These are phyloP conservation scores for Euura saliciscinereae DNA, from an alignment of 1,140 invertebrate genomes.

Conservation along the genomic window DNA sequence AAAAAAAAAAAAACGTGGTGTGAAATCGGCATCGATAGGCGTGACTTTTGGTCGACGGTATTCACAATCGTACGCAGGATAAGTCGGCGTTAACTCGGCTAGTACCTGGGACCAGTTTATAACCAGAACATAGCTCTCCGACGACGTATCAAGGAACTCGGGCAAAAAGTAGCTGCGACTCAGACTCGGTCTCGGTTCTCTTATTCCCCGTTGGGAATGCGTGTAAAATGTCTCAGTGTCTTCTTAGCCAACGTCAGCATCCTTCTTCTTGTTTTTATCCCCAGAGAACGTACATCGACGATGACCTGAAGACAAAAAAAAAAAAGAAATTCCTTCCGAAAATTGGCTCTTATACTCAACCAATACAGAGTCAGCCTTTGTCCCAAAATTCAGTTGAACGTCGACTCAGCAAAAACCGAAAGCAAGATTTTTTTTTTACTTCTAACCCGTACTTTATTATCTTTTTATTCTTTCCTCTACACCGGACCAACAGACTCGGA, in stretches of 20 bases:
- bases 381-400: too few species aligned
- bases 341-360: too few species aligned
- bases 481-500: slow-evolving; percentile 13
- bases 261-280: slow-evolving; percentile 2
- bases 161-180: slow-evolving; percentile 10
- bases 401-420: too few species aligned
- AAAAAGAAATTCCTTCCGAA: too few species aligned
- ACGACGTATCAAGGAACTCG: slow-evolving; percentile 8
- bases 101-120: slow-evolving; percentile 11
- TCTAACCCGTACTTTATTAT: too few species aligned
- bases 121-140: background rate
- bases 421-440: too few species aligned
- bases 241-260: background rate
- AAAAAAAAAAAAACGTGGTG: background rate
- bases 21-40: too few species aligned
- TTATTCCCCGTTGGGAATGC: background rate
- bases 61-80: background rate
- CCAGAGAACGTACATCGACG: background rate
- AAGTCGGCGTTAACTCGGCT: background rate
- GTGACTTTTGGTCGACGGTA: too few species aligned
- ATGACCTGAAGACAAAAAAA: too few species aligned
- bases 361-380: too few species aligned
- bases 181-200: background rate
- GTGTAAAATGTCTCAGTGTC: slow-evolving; percentile 8
- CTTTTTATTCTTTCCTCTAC: slow-evolving; percentile 9